Percentiles rank a stretch among this genome's conserved stretches.
Evolutionary conservation across 30 jellyfish, hydroid and myxozoan species (phyloP).

Genomic region (Cassiopea andromeda): DNA sequence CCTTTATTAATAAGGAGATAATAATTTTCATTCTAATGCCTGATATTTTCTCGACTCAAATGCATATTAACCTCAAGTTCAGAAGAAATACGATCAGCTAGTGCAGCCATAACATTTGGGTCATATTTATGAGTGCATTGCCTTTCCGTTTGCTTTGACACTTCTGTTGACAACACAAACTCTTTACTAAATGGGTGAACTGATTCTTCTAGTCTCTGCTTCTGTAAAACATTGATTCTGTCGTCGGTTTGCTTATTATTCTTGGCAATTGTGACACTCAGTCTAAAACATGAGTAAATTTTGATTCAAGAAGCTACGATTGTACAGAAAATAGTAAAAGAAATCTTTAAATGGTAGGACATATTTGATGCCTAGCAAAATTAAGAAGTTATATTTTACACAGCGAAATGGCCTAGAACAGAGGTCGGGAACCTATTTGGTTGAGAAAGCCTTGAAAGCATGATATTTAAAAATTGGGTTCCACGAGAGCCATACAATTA

Average conservation of each 20-base stretch:
- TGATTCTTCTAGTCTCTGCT: constrained; percentile 10
- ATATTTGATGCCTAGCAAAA: too few relatives aligned
- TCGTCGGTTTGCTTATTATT: constrained; percentile 40
- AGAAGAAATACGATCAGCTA: constrained; percentile 52
- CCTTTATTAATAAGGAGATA: too few relatives aligned
- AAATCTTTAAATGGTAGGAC: too few relatives aligned
- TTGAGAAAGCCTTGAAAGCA: too few relatives aligned
- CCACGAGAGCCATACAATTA: too few relatives aligned
- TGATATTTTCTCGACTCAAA: not conserved
- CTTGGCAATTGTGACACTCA: constrained; percentile 23
- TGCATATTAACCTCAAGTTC: constrained; percentile 32
- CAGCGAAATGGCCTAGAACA: too few relatives aligned
- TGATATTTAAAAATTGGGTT: too few relatives aligned
- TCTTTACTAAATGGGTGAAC: not conserved
- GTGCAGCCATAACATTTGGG: constrained; percentile 7
- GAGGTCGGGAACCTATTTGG: too few relatives aligned
- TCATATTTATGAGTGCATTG: not conserved
- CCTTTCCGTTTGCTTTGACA: not conserved
- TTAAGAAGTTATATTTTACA: too few relatives aligned
- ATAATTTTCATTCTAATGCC: not conserved
- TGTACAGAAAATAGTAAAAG: too few relatives aligned
- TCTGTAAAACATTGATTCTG: constrained; percentile 1
- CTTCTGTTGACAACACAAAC: not conserved
- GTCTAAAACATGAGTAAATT: not conserved
- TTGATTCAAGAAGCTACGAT: too few relatives aligned